Evolutionary conservation across 2,888 invertebrate species (phyloP), one percentile per base, ranked within the genome.

Genomic region (Sicus ferrugineus): DNA sequence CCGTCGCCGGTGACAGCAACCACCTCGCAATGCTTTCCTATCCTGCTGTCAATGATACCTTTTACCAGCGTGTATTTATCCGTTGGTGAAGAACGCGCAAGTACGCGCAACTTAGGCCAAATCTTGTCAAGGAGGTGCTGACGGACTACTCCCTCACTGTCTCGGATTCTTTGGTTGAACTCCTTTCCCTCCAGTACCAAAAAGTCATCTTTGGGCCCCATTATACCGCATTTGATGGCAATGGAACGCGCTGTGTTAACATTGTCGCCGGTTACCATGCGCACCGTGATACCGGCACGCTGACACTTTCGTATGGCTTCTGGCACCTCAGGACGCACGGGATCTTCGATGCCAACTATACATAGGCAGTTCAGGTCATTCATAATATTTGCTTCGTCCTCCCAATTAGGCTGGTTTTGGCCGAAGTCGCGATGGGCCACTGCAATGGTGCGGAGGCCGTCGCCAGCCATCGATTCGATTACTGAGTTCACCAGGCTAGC

Each of bases 231-330:
- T 86, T 98, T 98, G 78, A 93, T 88, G 46, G 99, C 98, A 83
- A 99, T 99, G 70, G 98, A 98, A 71, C 97, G 90, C 46, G 98
- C 98, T 50, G 99, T 99, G 88, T 98, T 98, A 76, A 99, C 92
- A 86, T 99, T 99, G 88, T 99, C 99, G 62, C 98, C 99, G 9
- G 99, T 99, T 67, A 99, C 98, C 98, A 99, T 99, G 71, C 98
- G 91, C 26, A 99, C 99, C 9, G 97, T 97, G 81, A 99, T 99
- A 76, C 99, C 99, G 50, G 99, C 96, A 80, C 93, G 91, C 88
- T 98, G 97, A 86, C 99, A 99, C 85, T 93, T 94, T 73, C 90
- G 89, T 78, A 99, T 99, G 42, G 99, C 98, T 77, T 96, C 31
- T 30, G 96, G 96, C 73, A 84, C 97, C 89, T 98, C 99, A 21